Conservation (phyloP, 2,113 vertebrate species). For the Thunnus thynnus region DNA sequence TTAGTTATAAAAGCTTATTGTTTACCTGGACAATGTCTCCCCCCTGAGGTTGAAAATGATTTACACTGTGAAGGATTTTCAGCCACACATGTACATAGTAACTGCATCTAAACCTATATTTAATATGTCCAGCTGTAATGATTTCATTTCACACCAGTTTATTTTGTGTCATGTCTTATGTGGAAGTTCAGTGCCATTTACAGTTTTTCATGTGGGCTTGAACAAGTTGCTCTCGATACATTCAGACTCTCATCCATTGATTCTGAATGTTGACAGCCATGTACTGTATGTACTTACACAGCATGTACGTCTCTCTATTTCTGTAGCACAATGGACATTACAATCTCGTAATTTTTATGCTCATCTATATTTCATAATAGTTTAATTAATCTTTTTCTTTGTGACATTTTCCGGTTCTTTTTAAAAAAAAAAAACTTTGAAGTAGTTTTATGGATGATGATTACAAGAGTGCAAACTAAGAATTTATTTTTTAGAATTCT, state of each 20-base stretch:
- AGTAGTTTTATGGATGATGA: too few relatives aligned
- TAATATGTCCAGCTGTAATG: neutral
- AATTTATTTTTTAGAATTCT: too few relatives aligned
- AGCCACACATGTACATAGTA: neutral
- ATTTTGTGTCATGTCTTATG: neutral
- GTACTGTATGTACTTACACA: too few relatives aligned
- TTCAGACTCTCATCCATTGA: neutral
- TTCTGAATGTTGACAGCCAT: too few relatives aligned
- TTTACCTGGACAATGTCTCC: slow-evolving; percentile 61
- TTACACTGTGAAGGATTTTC: neutral
- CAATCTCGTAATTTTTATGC: too few relatives aligned
- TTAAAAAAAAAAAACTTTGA: too few relatives aligned
- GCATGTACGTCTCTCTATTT: too few relatives aligned
- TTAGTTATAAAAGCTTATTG: neutral
- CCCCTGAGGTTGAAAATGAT: slow-evolving; percentile 42
- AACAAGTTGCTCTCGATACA: neutral
- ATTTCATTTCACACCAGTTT: neutral
- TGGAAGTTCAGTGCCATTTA: neutral
- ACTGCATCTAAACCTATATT: neutral
- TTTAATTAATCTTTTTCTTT: too few relatives aligned
- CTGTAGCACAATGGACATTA: too few relatives aligned
- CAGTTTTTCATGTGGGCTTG: neutral
- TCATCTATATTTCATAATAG: too few relatives aligned
- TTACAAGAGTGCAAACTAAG: too few relatives aligned
- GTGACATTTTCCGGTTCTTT: too few relatives aligned